A percentile compares a stretch with the other conserved stretches of the same genome.
phyloP scores from a whole-genome alignment of 2,113 vertebrate species.

The Crotalus horridus region DNA sequence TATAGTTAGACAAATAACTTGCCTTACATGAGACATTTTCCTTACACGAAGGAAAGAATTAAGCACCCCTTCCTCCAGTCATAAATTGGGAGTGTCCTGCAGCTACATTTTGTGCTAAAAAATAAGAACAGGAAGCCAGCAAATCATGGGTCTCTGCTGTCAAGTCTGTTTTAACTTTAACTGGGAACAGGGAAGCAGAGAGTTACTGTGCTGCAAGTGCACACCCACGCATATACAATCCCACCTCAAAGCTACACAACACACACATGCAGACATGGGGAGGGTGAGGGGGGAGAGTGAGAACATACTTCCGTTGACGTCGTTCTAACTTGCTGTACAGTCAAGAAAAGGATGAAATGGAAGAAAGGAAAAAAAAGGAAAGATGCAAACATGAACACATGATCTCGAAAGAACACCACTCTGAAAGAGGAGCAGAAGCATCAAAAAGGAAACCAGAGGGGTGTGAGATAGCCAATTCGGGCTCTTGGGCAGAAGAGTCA shows the following conservation, averaged over 20 bases:
- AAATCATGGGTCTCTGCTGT: background rate
- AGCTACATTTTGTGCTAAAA: background rate
- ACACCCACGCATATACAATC: background rate
- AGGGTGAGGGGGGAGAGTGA: background rate
- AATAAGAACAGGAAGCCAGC: background rate
- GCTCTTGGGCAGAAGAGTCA: background rate
- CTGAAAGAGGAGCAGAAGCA: background rate
- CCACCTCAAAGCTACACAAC: background rate
- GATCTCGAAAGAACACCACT: background rate
- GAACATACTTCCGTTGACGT: slow-evolving; percentile 44
- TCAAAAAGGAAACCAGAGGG: background rate
- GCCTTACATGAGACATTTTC: background rate
- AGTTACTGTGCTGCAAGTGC: background rate
- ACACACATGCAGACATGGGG: background rate
- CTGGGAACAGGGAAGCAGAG: background rate
- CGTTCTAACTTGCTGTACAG: slow-evolving; percentile 50
- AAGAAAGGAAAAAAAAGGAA: background rate
- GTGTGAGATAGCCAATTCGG: background rate
- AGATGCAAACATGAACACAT: slow-evolving; percentile 18
- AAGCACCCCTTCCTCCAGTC: background rate
- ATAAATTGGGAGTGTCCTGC: background rate
- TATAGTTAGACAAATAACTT: background rate
- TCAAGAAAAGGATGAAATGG: slow-evolving; percentile 11
- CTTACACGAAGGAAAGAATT: background rate
- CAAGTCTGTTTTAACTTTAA: background rate